A percentile compares a stretch with the other conserved stretches of the same genome.
phyloP scores from a whole-genome alignment of 2,888 invertebrate species.

The Gymnoscelis rufifasciata region DNA sequence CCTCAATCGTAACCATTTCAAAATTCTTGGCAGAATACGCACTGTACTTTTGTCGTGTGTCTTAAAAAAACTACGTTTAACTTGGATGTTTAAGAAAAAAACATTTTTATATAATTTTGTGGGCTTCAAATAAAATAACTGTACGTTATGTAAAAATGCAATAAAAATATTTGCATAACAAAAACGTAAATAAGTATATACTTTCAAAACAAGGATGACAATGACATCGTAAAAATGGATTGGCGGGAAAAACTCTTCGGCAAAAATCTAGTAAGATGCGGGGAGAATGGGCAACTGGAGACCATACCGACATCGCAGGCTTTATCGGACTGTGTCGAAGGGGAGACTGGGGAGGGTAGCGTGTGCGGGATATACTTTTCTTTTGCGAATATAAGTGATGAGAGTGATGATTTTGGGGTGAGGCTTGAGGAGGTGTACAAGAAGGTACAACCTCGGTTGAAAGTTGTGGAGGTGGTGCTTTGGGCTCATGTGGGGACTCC shows the following conservation, averaged over 20 bases:
- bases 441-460: conserved; percentile 70
- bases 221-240: conserved; percentile 50
- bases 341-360: conserved; percentile 61
- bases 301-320: conserved; percentile 66
- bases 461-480: conserved; percentile 83
- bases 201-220: too few species aligned
- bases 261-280: conserved; percentile 74
- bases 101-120: too few species aligned
- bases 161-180: too few species aligned
- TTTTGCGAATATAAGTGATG: conserved; percentile 83
- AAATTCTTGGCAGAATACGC: conserved; percentile 30
- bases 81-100: too few species aligned
- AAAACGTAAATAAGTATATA: too few species aligned
- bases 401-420: conserved; percentile 83
- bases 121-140: too few species aligned
- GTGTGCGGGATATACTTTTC: conserved; percentile 84
- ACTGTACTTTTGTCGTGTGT: background rate
- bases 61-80: too few species aligned
- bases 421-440: conserved; percentile 81
- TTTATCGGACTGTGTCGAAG: conserved; percentile 65
- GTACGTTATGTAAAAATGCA: too few species aligned
- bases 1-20: conserved; percentile 49
- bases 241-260: conserved; percentile 82
- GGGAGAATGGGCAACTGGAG: conserved; percentile 68
- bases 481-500: conserved; percentile 80